Evolutionary conservation across 1,140 invertebrate genomes (phyloP).

Genomic region (Sycobia sp.): DNA sequence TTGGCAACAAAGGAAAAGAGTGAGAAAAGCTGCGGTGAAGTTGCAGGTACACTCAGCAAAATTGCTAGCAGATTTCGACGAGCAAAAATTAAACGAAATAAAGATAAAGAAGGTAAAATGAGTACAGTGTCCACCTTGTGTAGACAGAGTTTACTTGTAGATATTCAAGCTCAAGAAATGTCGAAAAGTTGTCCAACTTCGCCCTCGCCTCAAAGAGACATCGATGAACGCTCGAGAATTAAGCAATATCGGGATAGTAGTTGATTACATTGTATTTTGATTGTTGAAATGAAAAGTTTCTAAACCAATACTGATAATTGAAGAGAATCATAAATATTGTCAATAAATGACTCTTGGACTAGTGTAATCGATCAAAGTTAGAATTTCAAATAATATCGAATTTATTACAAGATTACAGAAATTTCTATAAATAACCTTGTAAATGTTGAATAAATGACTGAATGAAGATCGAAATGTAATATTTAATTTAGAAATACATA

Average conservation of each 20-base stretch:
- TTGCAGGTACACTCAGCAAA: conserved; percentile 46
- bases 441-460: too few relatives aligned
- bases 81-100: conserved; percentile 59
- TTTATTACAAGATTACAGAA: too few relatives aligned
- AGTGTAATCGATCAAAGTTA: too few relatives aligned
- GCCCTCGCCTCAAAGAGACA: conserved; percentile 24
- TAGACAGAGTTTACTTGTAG: conserved; percentile 70
- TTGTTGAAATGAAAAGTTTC: too few relatives aligned
- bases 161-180: conserved; percentile 51
- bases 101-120: conserved; percentile 52
- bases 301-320: too few relatives aligned
- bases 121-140: conserved; percentile 69
- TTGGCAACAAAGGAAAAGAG: conserved; percentile 40
- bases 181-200: conserved; percentile 36
- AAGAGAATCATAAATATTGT: too few relatives aligned
- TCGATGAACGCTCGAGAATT: conserved; percentile 27
- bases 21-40: conserved; percentile 35
- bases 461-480: too few relatives aligned
- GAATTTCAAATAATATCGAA: too few relatives aligned
- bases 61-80: conserved; percentile 70
- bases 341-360: too few relatives aligned
- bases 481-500: too few relatives aligned
- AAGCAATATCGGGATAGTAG: conserved; percentile 29
- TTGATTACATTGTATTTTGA: too few relatives aligned
- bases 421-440: too few relatives aligned